A percentile compares a stretch with the other conserved stretches of the same genome.
Conservation (phyloP, 2,797 vertebrate species). For the Melanotaenia nigrans region DNA sequence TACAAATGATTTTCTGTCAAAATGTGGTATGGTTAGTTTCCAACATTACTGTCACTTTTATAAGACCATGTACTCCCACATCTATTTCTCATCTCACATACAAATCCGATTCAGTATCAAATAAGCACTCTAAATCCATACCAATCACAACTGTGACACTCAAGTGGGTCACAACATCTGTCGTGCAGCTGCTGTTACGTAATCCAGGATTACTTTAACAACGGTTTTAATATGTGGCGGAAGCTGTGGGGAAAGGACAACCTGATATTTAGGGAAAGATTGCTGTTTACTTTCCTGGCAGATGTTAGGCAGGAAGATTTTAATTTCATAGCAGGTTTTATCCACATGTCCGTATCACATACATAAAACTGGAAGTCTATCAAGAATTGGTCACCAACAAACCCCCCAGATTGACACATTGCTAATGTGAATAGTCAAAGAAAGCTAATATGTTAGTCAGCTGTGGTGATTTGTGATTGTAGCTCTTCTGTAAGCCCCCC, state of each 20-base stretch:
- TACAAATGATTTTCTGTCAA: not conserved
- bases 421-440: too few species aligned
- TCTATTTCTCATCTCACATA: conserved; percentile 50
- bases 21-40: not conserved
- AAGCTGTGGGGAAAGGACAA: conserved; percentile 23
- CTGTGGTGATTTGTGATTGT: not conserved
- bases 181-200: conserved; percentile 56
- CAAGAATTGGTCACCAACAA: conserved; percentile 11
- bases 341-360: not conserved
- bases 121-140: conserved; percentile 63
- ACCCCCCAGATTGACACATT: not conserved
- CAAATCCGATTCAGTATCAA: conserved; percentile 72
- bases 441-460: too few species aligned
- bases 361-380: not conserved
- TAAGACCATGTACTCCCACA: conserved; percentile 36
- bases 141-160: conserved; percentile 54
- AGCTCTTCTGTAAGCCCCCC: not conserved
- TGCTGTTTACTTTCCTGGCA: conserved; percentile 14
- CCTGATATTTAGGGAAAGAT: conserved; percentile 17
- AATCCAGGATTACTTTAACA: conserved; percentile 59
- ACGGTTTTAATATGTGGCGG: conserved; percentile 36
- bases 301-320: not conserved
- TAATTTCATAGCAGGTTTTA: not conserved
- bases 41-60: conserved; percentile 15
- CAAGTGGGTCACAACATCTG: conserved; percentile 71